Percentiles rank a stretch among this genome's conserved stretches.
Conservation (phyloP, 2,113 vertebrate species). For the Bubo bubo region DNA sequence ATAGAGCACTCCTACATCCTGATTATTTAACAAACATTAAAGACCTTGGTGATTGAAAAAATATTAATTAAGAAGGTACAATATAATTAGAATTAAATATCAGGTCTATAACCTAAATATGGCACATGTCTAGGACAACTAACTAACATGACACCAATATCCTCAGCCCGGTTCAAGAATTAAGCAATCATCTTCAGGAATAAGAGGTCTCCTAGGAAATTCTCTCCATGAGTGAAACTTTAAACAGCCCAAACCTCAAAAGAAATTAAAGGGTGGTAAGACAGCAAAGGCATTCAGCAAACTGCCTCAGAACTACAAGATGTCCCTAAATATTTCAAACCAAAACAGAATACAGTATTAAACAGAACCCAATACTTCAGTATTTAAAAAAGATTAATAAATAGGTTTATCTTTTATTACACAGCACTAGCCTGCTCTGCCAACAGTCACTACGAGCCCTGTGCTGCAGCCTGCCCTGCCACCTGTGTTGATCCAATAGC, state of each 20-base stretch:
- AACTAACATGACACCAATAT: fast-evolving
- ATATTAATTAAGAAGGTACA: not conserved
- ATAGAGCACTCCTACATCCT: fast-evolving
- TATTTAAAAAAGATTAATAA: not conserved
- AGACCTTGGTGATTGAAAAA: not conserved
- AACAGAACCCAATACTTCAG: fast-evolving
- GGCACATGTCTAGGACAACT: fast-evolving
- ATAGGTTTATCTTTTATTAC: not conserved
- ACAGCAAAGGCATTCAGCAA: fast-evolving
- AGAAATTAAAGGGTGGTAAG: not conserved
- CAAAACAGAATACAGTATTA: not conserved
- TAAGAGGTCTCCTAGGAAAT: not conserved
- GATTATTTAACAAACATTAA: not conserved
- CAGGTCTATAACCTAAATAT: not conserved
- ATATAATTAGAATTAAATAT: not conserved
- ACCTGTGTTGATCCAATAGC: not conserved
- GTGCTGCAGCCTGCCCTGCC: not conserved
- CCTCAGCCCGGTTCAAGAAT: not conserved
- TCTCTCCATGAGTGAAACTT: not conserved
- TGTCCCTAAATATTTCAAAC: not conserved
- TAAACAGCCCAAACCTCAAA: not conserved
- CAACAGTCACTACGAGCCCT: constrained; percentile 57
- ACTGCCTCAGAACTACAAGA: fast-evolving
- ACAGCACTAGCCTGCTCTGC: not conserved
- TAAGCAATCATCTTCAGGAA: not conserved